Conservation (phyloP, 1,140 invertebrate species). For the Drosophila ogumai region DNA sequence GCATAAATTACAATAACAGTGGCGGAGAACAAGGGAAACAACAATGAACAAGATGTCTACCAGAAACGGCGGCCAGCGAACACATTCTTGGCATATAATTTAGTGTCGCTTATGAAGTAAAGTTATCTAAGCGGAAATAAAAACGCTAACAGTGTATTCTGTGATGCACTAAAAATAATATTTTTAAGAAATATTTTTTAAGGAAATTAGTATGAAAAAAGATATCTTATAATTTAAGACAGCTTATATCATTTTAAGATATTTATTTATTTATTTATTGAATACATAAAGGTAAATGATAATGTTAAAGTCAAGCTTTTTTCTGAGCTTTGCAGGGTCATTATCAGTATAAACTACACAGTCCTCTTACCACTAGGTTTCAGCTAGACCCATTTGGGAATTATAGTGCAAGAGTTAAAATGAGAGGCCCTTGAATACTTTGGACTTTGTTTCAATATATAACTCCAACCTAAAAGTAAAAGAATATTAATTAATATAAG, state of each 20-base stretch:
- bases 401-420: too few relatives aligned
- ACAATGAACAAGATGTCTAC: constrained; percentile 82
- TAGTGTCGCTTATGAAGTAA: constrained; percentile 83
- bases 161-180: not conserved
- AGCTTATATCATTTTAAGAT: too few relatives aligned
- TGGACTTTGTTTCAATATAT: not conserved
- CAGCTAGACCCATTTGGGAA: not conserved
- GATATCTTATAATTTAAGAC: too few relatives aligned
- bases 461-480: not conserved
- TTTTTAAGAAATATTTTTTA: not conserved
- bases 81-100: constrained; percentile 80
- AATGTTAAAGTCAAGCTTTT: too few relatives aligned
- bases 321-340: too few relatives aligned
- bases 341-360: not conserved
- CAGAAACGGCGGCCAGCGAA: constrained; percentile 58
- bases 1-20: constrained; percentile 81
- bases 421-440: too few relatives aligned
- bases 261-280: too few relatives aligned
- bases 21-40: constrained; percentile 54
- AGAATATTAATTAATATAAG: not conserved
- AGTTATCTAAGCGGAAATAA: constrained; percentile 84
- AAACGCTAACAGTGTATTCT: constrained; percentile 43
- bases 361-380: not conserved
- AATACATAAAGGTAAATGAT: too few relatives aligned
- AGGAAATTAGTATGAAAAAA: too few relatives aligned